Base-by-base conservation (phyloP, 2,797 vertebrate genomes). In the Lophotriccus pileatus region DNA sequence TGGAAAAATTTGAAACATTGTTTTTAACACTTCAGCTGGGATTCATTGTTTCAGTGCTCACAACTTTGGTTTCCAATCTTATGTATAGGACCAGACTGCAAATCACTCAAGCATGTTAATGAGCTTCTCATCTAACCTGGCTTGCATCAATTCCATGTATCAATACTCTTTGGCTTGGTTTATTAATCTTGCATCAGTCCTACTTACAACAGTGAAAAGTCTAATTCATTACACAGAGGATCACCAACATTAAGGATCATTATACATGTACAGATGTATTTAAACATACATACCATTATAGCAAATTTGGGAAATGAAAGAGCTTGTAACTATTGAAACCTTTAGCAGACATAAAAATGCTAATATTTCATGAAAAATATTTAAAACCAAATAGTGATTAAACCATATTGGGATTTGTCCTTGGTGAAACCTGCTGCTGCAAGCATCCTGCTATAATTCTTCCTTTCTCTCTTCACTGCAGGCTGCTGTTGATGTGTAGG, bases 131-230 rank as follows among this genome's bases (percentile, higher is more conserved):
- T 97, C 95, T 94, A 95, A 97, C 91, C 94, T 97, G 79, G 88
- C 96, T 93, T 91, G 92, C 87, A 94, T 96, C 95, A 96, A 94
- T 95, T 95, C 96, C 67, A 77, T 66, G 67, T 97, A 98, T 94
- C 97, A 94, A 85, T 97, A 97, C 52, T 93, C 94, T 90, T 95
- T 79, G 46, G 63, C 84, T 84, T 94, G 88, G 84, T 95, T 96
- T 96, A 96, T 98, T 96, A 97, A 97, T 96, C 96, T 97, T 78
- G 32, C 77, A 96, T 97, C 90, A 96, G 95, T 91, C 96, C 93
- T 78, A 94, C 96, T 66, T 93, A 95, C 76, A 97, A 58, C 67
- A 94, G 91, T 90, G 84, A 92, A 94, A 64, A 87, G 36, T 87
- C 91, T 95, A 89, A 94, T 84, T 96, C 89, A 79, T 97, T 98